Base-by-base conservation (phyloP, 2,797 vertebrate species). In the Darevskia mixta region DNA sequence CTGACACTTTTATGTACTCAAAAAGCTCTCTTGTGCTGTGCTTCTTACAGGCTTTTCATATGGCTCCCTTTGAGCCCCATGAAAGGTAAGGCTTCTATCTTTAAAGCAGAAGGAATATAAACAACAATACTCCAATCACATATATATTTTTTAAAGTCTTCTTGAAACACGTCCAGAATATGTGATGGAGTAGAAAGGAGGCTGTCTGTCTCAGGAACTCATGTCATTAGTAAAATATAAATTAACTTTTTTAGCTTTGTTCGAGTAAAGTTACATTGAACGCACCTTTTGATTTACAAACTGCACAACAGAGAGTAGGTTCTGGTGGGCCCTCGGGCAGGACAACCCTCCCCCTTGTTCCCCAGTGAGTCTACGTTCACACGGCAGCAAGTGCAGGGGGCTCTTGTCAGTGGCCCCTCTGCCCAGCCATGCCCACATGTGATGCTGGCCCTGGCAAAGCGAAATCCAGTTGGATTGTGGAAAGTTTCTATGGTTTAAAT, bases 71-170 rank as follows among this genome's bases (percentile, higher is more conserved):
- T 0, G 27, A 94, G 91, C 89, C 91, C 92, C 87, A 94, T 94
- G 92, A 93, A 95, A 93, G 88, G 67, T n/a, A 73, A 89, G 91
- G 88, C 91, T 92, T 91, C 92, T 90, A 86, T 88, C 89, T 92
- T 92, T 79, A 3, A 86, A 92, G 71, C 85, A 76, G 92, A 64
- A 18, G 0, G 79, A 83, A 87, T 89, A 92, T 92, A 93, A 95
- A 93, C 87, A 91, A 93, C 79, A 83, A 61, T 27, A 58, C 49
- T 79, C 32, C 13, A 32, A 20, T 17, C 23, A 83, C 29, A 41
- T 23, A 67, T 43, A 55, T 55, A 55, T 82, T 11, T 72, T 41
- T 23, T 27, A 23, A 69, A 45, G 35, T n/a, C 25, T 32, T 86
- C 76, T 77, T 72, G 4, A 58, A 83, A 69, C 49, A 27, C 72